Base-by-base conservation (phyloP, 2,888 invertebrate genomes). In the Acholoe squamosa region DNA sequence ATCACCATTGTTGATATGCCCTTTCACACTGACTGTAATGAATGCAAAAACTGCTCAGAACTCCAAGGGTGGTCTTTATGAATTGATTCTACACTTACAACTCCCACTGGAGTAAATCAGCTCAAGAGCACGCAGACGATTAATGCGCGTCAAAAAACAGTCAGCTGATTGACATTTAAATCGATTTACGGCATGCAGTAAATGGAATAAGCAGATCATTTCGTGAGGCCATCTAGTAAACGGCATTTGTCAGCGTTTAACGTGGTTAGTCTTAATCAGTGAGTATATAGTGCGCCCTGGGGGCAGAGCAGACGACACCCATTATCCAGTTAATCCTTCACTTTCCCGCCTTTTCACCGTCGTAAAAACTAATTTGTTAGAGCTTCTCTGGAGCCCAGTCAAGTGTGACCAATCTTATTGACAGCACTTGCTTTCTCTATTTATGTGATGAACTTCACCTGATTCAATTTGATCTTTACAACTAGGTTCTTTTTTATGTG, bases 391-490 rank as follows among this genome's bases (percentile, higher is more conserved):
- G 5, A 19, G 16, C 31, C 34, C 80, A 80, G 34, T 43, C 14
- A n/a, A 80, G 80, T n/a, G 34, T 71, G 31, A 28, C 71, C 3
- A 25, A 25, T 25, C 71, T 28, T 43, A 80, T 80, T 80, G 80
- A 80, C 80, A 43, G 43, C 80, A 1, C 14, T 31, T 31, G 28
- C 76, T 80, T 80, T 80, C n/a, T n/a, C n/a, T n/a, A n/a, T 80
- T 80, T 80, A 80, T 43, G 80, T 80, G 80, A 80, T 80, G 22
- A 80, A 80, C 80, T 43, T 43, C 80, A 22, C 43, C 80, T 80
- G 34, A 80, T 80, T 80, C 80, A 80, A 80, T 80, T 80, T 80
- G 33, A 16, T n/a, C 43, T 25, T 43, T 33, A 80, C 80, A 80
- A 80, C 80, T 34, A 71, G 71, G 19, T 19, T 43, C 80, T 33